A percentile compares a stretch with the other conserved stretches of the same genome.
Evolutionary conservation across 2,888 invertebrate species (phyloP).

Genomic region (Eupsilia transversa): DNA sequence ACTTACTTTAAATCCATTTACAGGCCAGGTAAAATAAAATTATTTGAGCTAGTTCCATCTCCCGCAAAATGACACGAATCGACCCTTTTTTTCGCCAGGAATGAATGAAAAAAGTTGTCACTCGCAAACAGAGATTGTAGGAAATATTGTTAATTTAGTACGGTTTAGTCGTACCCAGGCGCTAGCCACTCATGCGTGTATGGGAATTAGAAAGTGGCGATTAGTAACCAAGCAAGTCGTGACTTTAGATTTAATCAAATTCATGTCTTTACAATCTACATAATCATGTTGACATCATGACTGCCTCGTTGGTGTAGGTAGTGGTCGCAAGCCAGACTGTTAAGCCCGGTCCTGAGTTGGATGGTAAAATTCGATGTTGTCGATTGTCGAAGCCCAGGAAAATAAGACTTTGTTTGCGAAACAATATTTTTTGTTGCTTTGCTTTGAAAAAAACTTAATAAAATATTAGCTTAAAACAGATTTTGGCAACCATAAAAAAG

Average conservation of each 20-base stretch:
- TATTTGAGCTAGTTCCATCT: neutral
- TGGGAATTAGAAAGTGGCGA: constrained; percentile 75
- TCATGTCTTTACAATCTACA: constrained; percentile 65
- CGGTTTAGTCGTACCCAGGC: neutral
- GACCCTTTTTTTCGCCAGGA: constrained; percentile 2
- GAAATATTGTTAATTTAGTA: constrained; percentile 14
- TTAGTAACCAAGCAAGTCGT: constrained; percentile 72
- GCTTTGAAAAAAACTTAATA: neutral
- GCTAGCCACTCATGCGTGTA: constrained; percentile 53
- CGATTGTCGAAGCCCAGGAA: neutral
- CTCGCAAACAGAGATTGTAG: constrained; percentile 6
- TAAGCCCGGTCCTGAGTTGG: no score
- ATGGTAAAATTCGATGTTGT: neutral
- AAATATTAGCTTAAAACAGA: neutral
- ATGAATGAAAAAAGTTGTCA: constrained; percentile 10
- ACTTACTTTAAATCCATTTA: neutral
- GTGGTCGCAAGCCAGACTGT: neutral
- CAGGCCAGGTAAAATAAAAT: neutral
- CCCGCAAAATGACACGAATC: neutral
- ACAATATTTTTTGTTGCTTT: no score
- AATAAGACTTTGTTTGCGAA: neutral
- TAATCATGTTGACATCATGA: constrained; percentile 40
- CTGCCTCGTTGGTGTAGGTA: neutral
- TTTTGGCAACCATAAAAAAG: neutral
- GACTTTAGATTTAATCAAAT: constrained; percentile 75